Evolutionary conservation across 1,140 invertebrate genomes (phyloP).

Genomic region (Dreissena polymorpha): DNA sequence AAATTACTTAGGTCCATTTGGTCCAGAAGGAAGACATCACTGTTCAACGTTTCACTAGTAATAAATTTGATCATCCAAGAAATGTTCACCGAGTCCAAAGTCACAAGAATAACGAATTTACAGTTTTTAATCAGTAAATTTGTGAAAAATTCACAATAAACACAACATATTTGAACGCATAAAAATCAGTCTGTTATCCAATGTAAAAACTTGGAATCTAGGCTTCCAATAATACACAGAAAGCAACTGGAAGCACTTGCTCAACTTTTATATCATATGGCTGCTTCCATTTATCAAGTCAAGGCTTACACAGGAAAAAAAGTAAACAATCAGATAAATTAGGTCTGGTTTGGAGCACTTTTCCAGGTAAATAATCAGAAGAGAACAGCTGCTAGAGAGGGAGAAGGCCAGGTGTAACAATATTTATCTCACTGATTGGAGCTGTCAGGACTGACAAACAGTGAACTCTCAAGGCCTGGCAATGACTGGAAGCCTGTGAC

Average conservation of each 20-base stretch:
- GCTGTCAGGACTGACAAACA: neutral
- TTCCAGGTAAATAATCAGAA: conserved; percentile 2
- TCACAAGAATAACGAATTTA: neutral
- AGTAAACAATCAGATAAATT: conserved; percentile 51
- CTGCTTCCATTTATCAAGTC: conserved; percentile 36
- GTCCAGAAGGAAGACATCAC: too few relatives aligned
- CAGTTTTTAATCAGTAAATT: too few relatives aligned
- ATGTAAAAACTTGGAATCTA: neutral
- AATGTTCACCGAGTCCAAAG: neutral
- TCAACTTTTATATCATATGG: conserved; percentile 27
- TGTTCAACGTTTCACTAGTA: too few relatives aligned
- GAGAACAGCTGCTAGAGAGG: conserved; percentile 4
- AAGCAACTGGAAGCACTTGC: conserved; percentile 4
- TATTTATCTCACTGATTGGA: neutral
- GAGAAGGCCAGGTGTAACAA: conserved; percentile 2
- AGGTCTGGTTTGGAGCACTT: conserved; percentile 13
- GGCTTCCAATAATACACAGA: neutral
- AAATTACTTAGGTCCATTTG: too few relatives aligned
- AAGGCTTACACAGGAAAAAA: conserved; percentile 36
- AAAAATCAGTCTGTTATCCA: neutral
- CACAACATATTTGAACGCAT: neutral
- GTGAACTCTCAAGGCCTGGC: neutral
- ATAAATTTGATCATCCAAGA: neutral
- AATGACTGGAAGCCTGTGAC: neutral
- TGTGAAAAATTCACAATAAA: too few relatives aligned